Evolutionary conservation across 2,797 vertebrate species (phyloP).

Genomic region (Eulemur albifrons): DNA sequence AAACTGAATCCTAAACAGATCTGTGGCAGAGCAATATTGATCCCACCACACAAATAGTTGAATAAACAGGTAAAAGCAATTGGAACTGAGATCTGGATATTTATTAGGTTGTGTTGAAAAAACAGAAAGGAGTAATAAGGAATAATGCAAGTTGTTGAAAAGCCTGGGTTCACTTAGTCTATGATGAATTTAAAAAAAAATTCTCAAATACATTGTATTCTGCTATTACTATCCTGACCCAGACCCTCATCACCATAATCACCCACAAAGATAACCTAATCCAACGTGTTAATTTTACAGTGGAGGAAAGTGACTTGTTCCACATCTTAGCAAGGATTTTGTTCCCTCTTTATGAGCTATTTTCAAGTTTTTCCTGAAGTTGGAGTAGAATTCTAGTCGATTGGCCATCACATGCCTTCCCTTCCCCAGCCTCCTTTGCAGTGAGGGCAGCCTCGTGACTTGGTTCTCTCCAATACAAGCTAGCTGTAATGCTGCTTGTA

Average conservation of each 20-base stretch:
- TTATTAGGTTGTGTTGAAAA: not conserved
- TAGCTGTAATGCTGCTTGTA: not conserved
- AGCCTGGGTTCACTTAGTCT: not conserved
- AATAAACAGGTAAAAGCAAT: not conserved
- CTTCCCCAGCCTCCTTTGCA: not conserved
- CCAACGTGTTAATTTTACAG: not conserved
- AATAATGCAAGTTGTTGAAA: slow-evolving; percentile 11
- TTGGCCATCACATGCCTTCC: not conserved
- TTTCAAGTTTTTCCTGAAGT: not conserved
- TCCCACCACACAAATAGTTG: not conserved
- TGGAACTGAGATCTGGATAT: not conserved
- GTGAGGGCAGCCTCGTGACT: not conserved
- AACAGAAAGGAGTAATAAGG: not conserved
- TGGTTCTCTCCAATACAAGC: not conserved
- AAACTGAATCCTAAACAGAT: not conserved
- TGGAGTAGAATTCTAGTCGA: not conserved
- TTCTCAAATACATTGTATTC: not conserved
- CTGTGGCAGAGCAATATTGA: not conserved
- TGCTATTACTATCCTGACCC: not conserved
- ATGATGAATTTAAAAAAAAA: not conserved
- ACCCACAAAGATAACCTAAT: slow-evolving; percentile 1
- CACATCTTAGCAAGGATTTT: slow-evolving; percentile 9
- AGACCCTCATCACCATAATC: not conserved
- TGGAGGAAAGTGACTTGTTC: not conserved
- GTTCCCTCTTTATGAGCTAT: not conserved